Conservation (phyloP, 2,797 vertebrate species). For the Fundulus diaphanus region DNA sequence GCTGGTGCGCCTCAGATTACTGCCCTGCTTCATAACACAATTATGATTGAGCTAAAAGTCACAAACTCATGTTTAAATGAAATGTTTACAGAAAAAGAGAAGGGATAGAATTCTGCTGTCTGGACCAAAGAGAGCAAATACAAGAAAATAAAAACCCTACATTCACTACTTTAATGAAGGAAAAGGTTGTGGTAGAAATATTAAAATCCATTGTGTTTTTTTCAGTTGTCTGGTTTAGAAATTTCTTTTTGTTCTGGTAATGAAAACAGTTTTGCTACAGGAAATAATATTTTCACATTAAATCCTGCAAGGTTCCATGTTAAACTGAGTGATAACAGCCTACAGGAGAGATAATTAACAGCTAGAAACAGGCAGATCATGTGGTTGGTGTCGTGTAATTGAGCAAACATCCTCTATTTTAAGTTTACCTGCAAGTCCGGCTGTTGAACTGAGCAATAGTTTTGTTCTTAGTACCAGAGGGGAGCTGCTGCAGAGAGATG, state of each 20-base stretch:
- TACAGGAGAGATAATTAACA: constrained; percentile 37
- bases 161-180: too few species aligned
- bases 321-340: constrained; percentile 1
- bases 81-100: too few species aligned
- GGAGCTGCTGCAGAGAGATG: constrained; percentile 8
- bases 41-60: too few species aligned
- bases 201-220: too few species aligned
- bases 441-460: constrained; percentile 59
- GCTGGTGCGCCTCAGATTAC: background rate
- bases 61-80: too few species aligned
- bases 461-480: constrained; percentile 48
- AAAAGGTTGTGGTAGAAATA: too few species aligned
- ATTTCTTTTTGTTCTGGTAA: too few species aligned
- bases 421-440: constrained; percentile 51
- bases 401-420: constrained; percentile 47
- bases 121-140: too few species aligned
- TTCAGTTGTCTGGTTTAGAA: too few species aligned
- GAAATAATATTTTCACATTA: constrained; percentile 13
- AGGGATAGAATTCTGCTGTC: too few species aligned
- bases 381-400: constrained; percentile 30
- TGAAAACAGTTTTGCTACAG: background rate
- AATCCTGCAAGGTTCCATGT: constrained; percentile 7
- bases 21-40: too few species aligned
- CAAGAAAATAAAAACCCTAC: too few species aligned
- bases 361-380: constrained; percentile 25